phyloP scores from a whole-genome alignment of 1,140 invertebrate species.

The Heliconius congener region DNA sequence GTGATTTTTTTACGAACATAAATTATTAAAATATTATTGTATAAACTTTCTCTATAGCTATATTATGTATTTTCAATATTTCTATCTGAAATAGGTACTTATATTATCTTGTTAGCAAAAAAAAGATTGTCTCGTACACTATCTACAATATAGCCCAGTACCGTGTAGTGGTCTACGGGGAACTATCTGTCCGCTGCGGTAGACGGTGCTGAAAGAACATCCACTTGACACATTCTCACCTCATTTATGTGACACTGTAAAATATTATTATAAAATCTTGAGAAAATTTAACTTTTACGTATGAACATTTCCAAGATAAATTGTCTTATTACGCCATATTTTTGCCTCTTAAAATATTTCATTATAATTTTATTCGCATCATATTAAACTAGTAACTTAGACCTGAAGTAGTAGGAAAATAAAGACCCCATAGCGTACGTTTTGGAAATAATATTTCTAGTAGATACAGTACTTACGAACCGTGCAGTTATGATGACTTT shows the following conservation, averaged over 20 bases:
- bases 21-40: too few relatives aligned
- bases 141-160: too few relatives aligned
- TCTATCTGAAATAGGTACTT: too few relatives aligned
- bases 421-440: too few relatives aligned
- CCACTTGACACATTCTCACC: slow-evolving; percentile 4
- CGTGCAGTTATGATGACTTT: too few relatives aligned
- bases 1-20: too few relatives aligned
- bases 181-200: not conserved
- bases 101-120: too few relatives aligned
- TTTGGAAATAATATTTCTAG: too few relatives aligned
- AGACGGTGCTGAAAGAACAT: not conserved
- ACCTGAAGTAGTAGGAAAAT: not conserved
- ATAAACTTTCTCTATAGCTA: too few relatives aligned
- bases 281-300: not conserved
- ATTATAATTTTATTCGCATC: not conserved
- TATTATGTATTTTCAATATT: too few relatives aligned
- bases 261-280: not conserved
- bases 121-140: too few relatives aligned
- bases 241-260: slow-evolving; percentile 1
- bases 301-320: slow-evolving; percentile 3
- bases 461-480: too few relatives aligned
- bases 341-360: not conserved
- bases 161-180: not conserved
- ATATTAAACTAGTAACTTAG: not conserved
- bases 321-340: not conserved